A percentile compares a stretch with the other conserved stretches of the same genome.
These are phyloP conservation scores for Galago senegalensis DNA, from an alignment of 2,797 vertebrate genomes.

Conservation along the genomic window DNA sequence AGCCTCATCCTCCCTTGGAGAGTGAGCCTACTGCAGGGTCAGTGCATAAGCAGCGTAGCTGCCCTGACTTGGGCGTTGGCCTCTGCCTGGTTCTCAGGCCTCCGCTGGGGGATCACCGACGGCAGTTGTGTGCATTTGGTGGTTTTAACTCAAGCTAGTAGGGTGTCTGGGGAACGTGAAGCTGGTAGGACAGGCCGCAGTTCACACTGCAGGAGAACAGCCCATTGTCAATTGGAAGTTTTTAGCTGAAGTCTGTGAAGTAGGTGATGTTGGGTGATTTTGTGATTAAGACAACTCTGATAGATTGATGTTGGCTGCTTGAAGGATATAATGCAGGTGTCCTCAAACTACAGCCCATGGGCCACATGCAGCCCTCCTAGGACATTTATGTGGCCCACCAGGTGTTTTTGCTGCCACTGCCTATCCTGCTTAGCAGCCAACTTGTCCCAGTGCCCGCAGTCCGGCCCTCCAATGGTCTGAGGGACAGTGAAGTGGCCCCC, in stretches of 20 bases:
- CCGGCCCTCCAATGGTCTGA: no score
- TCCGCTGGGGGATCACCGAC: background rate
- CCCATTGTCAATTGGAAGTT: background rate
- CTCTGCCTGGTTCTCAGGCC: background rate
- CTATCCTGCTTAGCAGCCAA: no score
- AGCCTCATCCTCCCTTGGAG: background rate
- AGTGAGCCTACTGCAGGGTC: background rate
- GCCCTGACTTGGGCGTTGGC: background rate
- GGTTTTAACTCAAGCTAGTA: background rate
- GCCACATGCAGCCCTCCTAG: no score
- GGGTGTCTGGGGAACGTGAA: background rate
- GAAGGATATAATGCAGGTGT: no score
- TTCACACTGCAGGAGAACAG: background rate
- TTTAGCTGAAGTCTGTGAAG: background rate
- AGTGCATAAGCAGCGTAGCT: fast-evolving
- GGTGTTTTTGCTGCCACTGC: no score
- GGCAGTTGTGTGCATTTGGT: background rate
- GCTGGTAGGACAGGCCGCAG: background rate
- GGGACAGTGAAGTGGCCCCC: no score
- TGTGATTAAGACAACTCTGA: background rate
- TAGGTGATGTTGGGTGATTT: background rate
- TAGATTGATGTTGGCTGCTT: background rate
- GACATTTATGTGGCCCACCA: no score
- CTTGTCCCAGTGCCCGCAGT: no score
- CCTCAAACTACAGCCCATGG: no score